Evolutionary conservation across 2,888 invertebrate genomes (phyloP).

Genomic region (Pteria penguin): DNA sequence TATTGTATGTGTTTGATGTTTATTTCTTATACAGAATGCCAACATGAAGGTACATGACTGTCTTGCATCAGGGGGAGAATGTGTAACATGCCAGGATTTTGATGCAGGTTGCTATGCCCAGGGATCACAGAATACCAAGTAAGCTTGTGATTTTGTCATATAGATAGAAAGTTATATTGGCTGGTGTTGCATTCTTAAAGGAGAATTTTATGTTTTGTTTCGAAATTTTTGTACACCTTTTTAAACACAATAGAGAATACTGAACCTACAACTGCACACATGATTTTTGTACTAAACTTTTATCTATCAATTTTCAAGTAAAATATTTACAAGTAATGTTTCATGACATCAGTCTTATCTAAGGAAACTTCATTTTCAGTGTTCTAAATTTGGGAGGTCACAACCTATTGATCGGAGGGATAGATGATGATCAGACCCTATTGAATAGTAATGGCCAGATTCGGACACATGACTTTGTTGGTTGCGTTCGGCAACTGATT

Average conservation of each 20-base stretch:
- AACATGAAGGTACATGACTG: slow-evolving; percentile 54
- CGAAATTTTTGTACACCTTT: too few species aligned
- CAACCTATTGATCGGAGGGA: slow-evolving; percentile 90
- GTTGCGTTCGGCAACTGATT: slow-evolving; percentile 94
- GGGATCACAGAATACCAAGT: slow-evolving; percentile 28
- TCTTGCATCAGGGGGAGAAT: slow-evolving; percentile 46
- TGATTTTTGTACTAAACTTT: too few species aligned
- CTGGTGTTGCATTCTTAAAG: too few species aligned
- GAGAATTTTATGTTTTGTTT: too few species aligned
- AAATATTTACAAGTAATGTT: too few species aligned
- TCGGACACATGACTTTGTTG: slow-evolving; percentile 94
- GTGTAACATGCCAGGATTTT: slow-evolving; percentile 49
- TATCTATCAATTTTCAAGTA: too few species aligned
- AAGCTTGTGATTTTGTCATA: slow-evolving; percentile 1
- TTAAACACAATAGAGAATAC: too few species aligned
- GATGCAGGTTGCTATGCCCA: slow-evolving; percentile 35
- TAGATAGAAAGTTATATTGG: too few species aligned
- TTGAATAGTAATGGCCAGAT: slow-evolving; percentile 94
- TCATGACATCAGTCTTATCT: too few species aligned
- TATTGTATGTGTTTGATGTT: too few species aligned
- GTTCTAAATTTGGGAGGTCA: slow-evolving; percentile 47
- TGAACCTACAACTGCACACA: too few species aligned
- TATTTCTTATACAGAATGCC: slow-evolving; percentile 47
- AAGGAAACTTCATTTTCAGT: too few species aligned
- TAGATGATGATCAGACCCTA: slow-evolving; percentile 91